Percentiles rank a stretch among this genome's conserved stretches.
phyloP scores from a whole-genome alignment of 92 coral and sea anemone genomes.

The Palythoa caribaeorum region DNA sequence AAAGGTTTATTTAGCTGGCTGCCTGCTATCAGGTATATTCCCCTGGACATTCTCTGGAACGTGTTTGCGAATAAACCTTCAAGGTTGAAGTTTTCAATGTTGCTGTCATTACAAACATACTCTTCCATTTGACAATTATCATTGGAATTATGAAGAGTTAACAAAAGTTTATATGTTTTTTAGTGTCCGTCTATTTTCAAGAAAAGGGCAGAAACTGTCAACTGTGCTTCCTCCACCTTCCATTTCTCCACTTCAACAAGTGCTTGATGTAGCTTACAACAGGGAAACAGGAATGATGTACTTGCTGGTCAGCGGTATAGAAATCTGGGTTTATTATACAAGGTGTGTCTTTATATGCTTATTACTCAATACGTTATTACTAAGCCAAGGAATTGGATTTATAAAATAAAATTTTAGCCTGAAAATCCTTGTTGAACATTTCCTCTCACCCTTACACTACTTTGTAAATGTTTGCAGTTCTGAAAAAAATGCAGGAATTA shows the following conservation, averaged over 20 bases:
- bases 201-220: slow-evolving; percentile 75
- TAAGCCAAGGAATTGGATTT: neutral
- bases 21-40: no score
- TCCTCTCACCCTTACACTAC: neutral
- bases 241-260: slow-evolving; percentile 82
- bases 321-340: slow-evolving; percentile 98
- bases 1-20: no score
- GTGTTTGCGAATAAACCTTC: no score
- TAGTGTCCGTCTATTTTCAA: slow-evolving; percentile 90
- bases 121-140: neutral
- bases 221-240: slow-evolving; percentile 99
- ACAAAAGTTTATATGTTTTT: neutral
- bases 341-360: slow-evolving; percentile 59
- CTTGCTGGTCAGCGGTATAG: slow-evolving; percentile 80
- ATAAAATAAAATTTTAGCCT: neutral
- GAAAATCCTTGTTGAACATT: no score
- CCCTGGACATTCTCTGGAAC: no score
- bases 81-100: no score
- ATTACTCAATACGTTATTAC: no score
- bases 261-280: slow-evolving; percentile 78
- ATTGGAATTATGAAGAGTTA: no score
- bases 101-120: neutral
- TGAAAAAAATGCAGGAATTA: neutral
- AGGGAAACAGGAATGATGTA: slow-evolving; percentile 93
- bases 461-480: no score